Evolutionary conservation across 1,140 invertebrate genomes (phyloP), one percentile per base, ranked within the genome.

Genomic region (Neelides sp.): DNA sequence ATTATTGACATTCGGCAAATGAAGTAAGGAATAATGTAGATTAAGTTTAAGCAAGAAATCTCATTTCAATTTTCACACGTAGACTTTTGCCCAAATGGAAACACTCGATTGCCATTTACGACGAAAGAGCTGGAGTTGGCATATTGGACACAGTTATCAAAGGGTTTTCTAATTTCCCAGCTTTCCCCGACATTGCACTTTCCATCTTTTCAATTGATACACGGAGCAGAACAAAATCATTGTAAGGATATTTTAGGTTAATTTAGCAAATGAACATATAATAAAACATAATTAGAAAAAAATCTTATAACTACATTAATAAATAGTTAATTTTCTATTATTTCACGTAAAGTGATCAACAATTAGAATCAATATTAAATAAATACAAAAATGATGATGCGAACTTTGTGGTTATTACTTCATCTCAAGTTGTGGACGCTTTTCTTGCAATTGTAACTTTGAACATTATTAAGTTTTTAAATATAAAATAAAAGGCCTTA

Each of bases 161-260:
- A 24, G 54, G 42, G 2, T 51, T 60, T 19, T 19, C 32, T 10
- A 36, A 35, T 4, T 41, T 46, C 19, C 5, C 3, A 4, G 34
- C 39, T 22, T 50, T 48, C 39, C 5, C 30, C 1, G 58, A 59
- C n/a, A 17, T 59, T 12, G 35, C 58, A 3, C n/a, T 48, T 4
- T 44, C 52, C 0, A 26, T 57, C 30, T 60, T 40, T 30, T 54
- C 34, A 19, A 47, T 60, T 5, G 52, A 60, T 32, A 60, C 54
- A 20, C 20, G 47, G 19, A 57, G 52, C 27, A 15, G 36, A 8
- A 13, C 12, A 2, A 36, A 37, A 26, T 51, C 58, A 20, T 52
- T 51, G 58, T 60, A 55, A 52, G 35, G 15, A 5, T n/a, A n/a
- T n/a, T n/a, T n/a, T n/a, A n/a, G n/a, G n/a, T n/a, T 8, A 42